Evolutionary conservation across 2,888 invertebrate species (phyloP), one percentile per base, ranked within the genome.

Genomic region (Cheilosia scutellata): DNA sequence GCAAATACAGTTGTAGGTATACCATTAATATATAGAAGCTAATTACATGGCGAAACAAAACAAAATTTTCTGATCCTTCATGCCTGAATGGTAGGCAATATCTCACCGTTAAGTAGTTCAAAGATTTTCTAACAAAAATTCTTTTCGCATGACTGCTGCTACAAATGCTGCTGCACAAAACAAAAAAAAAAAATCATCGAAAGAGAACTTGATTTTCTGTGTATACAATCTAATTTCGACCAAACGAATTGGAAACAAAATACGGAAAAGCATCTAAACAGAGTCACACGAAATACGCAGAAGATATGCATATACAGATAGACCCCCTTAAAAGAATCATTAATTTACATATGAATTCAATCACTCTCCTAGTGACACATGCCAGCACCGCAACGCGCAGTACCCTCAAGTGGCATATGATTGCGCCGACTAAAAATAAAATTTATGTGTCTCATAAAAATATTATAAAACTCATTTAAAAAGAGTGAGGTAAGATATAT

Each of bases 301-400:
- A 47, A 40, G 29, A 53, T 33, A 33, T 57, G 42, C 29, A 77
- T 33, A 9, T 57, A 51, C 29, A 77, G 37, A 33, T 16, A 5
- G 42, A 58, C 65, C 78, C 78, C 57, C 74, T 53, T 75, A 76
- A 75, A 65, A 76, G 57, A 84, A 78, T 77, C 78, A 86, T 86
- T 88, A 83, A 88, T 88, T 88, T 88, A 87, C 88, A 88, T 88
- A 88, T 88, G 88, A 88, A 88, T 88, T 86, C 88, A 88, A 88
- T 88, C 88, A 88, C 87, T 87, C 74, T 74, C 31, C 60, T 60
- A 76, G 68, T 87, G 84, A 79, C 87, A 79, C 87, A 84, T 74
- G 84, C 65, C 72, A 51, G 25, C 51, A 42, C 40, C 42, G 37
- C 11, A 70, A 7, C 31, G 70, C n/a, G 27, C 70, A 44, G 60